These are phyloP conservation scores for Microctenopoma steveboyesi DNA, from an alignment of 2,797 vertebrate genomes.

Conservation along the genomic window DNA sequence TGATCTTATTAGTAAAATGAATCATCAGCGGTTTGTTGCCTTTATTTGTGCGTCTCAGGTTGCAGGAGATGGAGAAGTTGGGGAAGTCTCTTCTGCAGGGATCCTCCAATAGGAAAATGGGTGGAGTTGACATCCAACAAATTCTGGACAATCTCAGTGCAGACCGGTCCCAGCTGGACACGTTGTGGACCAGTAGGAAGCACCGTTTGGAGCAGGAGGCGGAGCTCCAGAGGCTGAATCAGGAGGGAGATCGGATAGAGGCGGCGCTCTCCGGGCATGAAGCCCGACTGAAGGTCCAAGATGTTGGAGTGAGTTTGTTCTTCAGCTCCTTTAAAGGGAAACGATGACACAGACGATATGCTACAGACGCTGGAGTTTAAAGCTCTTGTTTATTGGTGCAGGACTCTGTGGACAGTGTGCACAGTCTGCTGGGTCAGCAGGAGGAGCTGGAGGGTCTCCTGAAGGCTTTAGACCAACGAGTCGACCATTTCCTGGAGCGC, in stretches of 20 bases:
- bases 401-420: slow-evolving; percentile 87
- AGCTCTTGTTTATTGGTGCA: slow-evolving; percentile 44
- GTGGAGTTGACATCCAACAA: slow-evolving; percentile 66
- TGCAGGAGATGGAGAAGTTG: slow-evolving; percentile 67
- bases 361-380: too few relatives aligned
- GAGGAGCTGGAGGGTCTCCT: slow-evolving; percentile 85
- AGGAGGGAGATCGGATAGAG: slow-evolving; percentile 85
- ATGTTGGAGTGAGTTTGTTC: slow-evolving; percentile 82
- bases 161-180: slow-evolving; percentile 77
- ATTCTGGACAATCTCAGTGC: slow-evolving; percentile 74
- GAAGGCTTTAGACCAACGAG: slow-evolving; percentile 76
- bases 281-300: slow-evolving; percentile 81
- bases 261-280: slow-evolving; percentile 85
- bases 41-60: slow-evolving; percentile 49
- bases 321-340: too few relatives aligned
- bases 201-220: slow-evolving; percentile 80
- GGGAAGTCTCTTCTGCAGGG: slow-evolving; percentile 67
- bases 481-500: slow-evolving; percentile 73
- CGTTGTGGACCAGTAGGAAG: slow-evolving; percentile 78
- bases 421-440: slow-evolving; percentile 86
- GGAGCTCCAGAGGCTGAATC: slow-evolving; percentile 86
- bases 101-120: slow-evolving; percentile 41
- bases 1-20: too few relatives aligned
- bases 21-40: too few relatives aligned
- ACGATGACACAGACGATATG: too few relatives aligned